phyloP scores from a whole-genome alignment of 92 coral and sea anemone species.

The Pocillopora meandrina region DNA sequence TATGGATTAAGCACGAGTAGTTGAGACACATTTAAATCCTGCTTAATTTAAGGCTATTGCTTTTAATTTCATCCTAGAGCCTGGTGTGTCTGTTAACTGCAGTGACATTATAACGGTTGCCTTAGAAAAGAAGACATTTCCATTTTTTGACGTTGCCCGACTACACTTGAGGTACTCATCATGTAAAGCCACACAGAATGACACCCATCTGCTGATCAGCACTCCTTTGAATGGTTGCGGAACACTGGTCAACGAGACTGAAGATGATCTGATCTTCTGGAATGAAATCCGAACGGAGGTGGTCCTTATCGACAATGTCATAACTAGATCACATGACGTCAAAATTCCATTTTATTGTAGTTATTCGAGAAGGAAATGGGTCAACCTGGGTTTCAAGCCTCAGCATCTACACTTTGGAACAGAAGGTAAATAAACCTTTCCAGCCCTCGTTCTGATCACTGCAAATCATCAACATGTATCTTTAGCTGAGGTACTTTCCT shows the following conservation, averaged over 20 bases:
- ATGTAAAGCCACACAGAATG: slow-evolving; percentile 34
- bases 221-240: slow-evolving; percentile 36
- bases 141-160: slow-evolving; percentile 9
- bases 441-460: background rate
- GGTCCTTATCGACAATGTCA: slow-evolving; percentile 26
- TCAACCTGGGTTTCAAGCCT: slow-evolving; percentile 39
- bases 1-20: background rate
- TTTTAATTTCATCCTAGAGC: slow-evolving; percentile 26
- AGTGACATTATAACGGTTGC: slow-evolving; percentile 40
- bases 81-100: slow-evolving; percentile 48
- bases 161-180: slow-evolving; percentile 44
- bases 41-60: too few species aligned
- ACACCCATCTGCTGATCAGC: slow-evolving; percentile 16
- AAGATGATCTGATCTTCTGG: slow-evolving; percentile 27
- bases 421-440: slow-evolving; percentile 22
- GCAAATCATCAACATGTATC: background rate
- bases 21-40: background rate
- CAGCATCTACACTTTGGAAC: slow-evolving; percentile 14
- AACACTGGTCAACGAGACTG: slow-evolving; percentile 35
- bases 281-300: slow-evolving; percentile 37
- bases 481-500: too few species aligned
- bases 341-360: slow-evolving; percentile 50
- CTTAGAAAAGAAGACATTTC: slow-evolving; percentile 41
- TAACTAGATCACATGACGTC: slow-evolving; percentile 40
- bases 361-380: slow-evolving; percentile 41